Percentiles rank a stretch among this genome's conserved stretches.
These are phyloP conservation scores for Hemichromis elongatus DNA, from an alignment of 2,113 vertebrate genomes.

Conservation along the genomic window DNA sequence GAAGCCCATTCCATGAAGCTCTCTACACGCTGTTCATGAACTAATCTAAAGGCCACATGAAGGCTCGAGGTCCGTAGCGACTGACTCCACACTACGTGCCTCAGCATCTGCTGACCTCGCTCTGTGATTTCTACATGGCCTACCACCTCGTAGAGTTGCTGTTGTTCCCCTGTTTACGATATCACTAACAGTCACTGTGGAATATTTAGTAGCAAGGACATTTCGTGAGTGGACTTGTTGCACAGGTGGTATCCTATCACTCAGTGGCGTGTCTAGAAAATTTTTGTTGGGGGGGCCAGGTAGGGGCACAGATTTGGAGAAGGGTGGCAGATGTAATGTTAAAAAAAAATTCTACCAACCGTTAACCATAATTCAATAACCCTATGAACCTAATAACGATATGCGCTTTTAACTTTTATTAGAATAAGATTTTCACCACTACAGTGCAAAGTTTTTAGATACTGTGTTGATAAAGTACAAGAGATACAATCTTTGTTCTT, in stretches of 20 bases:
- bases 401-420: too few species aligned
- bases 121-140: background rate
- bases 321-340: too few species aligned
- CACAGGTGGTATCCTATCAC: background rate
- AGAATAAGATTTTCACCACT: too few species aligned
- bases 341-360: too few species aligned
- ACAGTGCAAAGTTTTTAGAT: too few species aligned
- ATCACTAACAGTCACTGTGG: background rate
- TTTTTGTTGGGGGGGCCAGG: too few species aligned
- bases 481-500: too few species aligned
- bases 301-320: too few species aligned
- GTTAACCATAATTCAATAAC: too few species aligned
- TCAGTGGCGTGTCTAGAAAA: too few species aligned
- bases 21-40: fast-evolving
- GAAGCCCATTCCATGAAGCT: background rate
- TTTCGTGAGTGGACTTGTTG: background rate
- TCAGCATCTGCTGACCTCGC: background rate
- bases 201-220: background rate
- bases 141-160: background rate
- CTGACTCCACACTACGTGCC: background rate
- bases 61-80: background rate
- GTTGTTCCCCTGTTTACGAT: background rate
- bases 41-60: background rate
- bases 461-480: too few species aligned
- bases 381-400: too few species aligned